Conservation (phyloP, 2,888 invertebrate genomes). For the Uloborus plumipes region DNA sequence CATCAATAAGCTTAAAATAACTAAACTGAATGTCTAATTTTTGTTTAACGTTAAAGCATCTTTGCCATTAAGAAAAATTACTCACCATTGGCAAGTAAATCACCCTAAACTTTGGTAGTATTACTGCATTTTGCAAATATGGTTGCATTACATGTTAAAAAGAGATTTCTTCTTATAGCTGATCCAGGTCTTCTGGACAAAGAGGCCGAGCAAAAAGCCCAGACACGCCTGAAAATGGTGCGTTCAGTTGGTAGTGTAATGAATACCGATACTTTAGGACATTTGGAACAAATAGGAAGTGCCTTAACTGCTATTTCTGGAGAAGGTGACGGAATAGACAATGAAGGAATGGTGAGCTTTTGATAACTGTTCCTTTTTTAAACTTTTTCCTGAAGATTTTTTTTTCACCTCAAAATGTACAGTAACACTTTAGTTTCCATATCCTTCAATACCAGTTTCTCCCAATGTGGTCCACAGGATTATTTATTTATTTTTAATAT, state of each 20-base stretch:
- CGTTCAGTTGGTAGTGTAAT: slow-evolving; percentile 66
- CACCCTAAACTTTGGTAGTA: too few relatives aligned
- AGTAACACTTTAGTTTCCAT: background rate
- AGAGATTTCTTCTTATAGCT: slow-evolving; percentile 7
- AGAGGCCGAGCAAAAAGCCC: slow-evolving; percentile 65
- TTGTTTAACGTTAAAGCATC: too few relatives aligned
- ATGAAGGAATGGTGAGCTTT: slow-evolving; percentile 66
- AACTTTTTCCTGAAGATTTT: background rate
- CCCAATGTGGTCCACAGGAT: too few relatives aligned
- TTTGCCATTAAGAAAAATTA: too few relatives aligned
- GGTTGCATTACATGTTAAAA: background rate
- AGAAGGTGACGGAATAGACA: slow-evolving; percentile 67
- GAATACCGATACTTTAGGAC: slow-evolving; percentile 67
- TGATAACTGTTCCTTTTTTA: background rate
- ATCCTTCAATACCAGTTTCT: background rate
- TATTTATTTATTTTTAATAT: too few relatives aligned
- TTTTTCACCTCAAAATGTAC: background rate
- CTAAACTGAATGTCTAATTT: too few relatives aligned
- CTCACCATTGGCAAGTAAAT: too few relatives aligned
- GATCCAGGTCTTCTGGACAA: slow-evolving; percentile 64
- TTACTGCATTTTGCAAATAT: too few relatives aligned
- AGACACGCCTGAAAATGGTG: slow-evolving; percentile 66
- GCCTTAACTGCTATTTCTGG: slow-evolving; percentile 67
- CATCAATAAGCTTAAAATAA: too few relatives aligned
- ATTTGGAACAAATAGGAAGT: slow-evolving; percentile 67